Base-by-base conservation (phyloP, 2,113 vertebrate genomes). In the Chunga burmeisteri region DNA sequence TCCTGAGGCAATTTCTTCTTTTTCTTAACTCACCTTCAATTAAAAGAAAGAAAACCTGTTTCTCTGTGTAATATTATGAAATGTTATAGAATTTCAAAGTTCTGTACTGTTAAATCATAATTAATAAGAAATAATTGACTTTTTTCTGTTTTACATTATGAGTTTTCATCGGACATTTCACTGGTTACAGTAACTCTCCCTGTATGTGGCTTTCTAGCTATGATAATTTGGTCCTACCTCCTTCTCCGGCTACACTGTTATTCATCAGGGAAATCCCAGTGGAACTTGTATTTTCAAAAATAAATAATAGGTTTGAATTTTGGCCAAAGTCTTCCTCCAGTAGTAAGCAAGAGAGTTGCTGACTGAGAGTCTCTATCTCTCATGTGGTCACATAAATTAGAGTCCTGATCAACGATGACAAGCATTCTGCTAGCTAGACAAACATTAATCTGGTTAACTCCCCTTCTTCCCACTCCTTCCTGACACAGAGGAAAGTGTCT, bases 361-460 rank as follows among this genome's bases (percentile, higher is more conserved):
- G 93, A 85, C 81, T 96, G 96, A 73, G 93, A 94, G 22, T 34
- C 84, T 85, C 91, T 94, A 30, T 92, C 90, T 94, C 94, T 91
- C 73, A n/a, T 89, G 90, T 88, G 93, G 96, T 95, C 79, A 88
- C 90, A 97, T 96, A 92, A 97, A 96, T 96, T 94, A 94, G 52
- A 94, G 84, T 85, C 83, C 81, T 58, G 70, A 95, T 85, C 91
- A 90, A 94, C 0, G 38, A 91, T 82, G 95, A 97, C 96, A 94
- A 96, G 85, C 70, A 59, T 92, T 96, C 93, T 96, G 88, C 95
- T 94, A 92, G 95, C 91, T 94, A 32, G 13, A 94, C 77, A 87
- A 91, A 95, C 94, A 96, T 93, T 82, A 95, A 95, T 94, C 91
- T 95, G 71, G 91, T 91, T 93, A 95, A 94, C 94, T 95, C 96